Percentiles rank a stretch among this genome's conserved stretches.
These are phyloP conservation scores for Deilephila porcellus DNA, from an alignment of 2,888 invertebrate genomes.

Conservation along the genomic window DNA sequence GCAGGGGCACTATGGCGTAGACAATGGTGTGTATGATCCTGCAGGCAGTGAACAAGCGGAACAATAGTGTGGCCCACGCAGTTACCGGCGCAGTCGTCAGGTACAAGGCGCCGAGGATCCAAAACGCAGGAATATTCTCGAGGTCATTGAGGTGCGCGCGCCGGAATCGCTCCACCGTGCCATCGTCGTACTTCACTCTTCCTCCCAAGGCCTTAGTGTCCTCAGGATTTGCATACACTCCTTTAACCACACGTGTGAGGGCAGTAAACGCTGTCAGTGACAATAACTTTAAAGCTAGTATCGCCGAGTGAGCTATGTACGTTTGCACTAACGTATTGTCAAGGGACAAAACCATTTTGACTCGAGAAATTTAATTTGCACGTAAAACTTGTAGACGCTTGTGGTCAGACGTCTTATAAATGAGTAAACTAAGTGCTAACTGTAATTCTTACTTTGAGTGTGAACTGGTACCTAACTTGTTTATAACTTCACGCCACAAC, in stretches of 20 bases:
- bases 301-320: slow-evolving; percentile 69
- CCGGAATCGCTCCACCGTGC: slow-evolving; percentile 65
- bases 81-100: slow-evolving; percentile 83
- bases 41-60: slow-evolving; percentile 81
- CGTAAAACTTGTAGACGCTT: neutral
- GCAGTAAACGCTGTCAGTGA: slow-evolving; percentile 57
- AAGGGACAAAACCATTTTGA: slow-evolving; percentile 58
- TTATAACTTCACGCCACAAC: slow-evolving; percentile 4
- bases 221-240: slow-evolving; percentile 68
- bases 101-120: slow-evolving; percentile 86
- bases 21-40: slow-evolving; percentile 87
- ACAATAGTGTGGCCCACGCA: slow-evolving; percentile 66
- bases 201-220: slow-evolving; percentile 61
- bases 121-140: slow-evolving; percentile 89
- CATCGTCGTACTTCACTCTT: slow-evolving; percentile 70
- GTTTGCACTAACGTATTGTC: slow-evolving; percentile 62
- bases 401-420: neutral
- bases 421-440: neutral
- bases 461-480: neutral
- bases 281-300: slow-evolving; percentile 68
- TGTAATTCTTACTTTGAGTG: neutral
- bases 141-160: slow-evolving; percentile 89
- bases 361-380: neutral
- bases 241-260: slow-evolving; percentile 53
- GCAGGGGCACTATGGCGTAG: slow-evolving; percentile 86